Evolutionary conservation across 2,113 vertebrate genomes (phyloP).

Genomic region (Oreocharis arfaki): DNA sequence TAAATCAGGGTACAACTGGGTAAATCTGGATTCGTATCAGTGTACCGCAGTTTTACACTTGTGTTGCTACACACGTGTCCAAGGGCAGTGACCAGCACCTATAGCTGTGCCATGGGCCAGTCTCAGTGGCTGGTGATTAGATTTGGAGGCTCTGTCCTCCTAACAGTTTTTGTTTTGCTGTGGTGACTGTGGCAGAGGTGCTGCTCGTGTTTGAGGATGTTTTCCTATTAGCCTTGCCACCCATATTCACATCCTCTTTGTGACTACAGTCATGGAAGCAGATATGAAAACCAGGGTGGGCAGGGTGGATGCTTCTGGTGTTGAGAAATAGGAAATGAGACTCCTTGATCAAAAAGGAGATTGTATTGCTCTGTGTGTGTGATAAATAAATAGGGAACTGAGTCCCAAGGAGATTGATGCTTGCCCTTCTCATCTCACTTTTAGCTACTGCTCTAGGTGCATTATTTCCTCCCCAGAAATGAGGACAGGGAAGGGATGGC

Average conservation of each 20-base stretch:
- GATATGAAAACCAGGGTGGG: neutral
- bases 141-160: neutral
- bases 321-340: neutral
- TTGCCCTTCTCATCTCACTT: neutral
- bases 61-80: fast-evolving
- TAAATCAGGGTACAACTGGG: neutral
- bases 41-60: neutral
- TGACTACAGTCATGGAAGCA: fast-evolving
- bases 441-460: neutral
- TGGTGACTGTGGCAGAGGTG: fast-evolving
- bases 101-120: fast-evolving
- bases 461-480: neutral
- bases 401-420: neutral
- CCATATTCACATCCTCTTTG: neutral
- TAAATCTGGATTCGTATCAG: neutral
- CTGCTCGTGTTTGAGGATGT: neutral
- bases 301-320: neutral
- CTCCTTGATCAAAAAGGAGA: neutral
- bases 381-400: neutral
- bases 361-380: neutral
- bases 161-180: neutral
- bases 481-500: neutral
- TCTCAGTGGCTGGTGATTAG: neutral
- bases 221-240: neutral
- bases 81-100: neutral